Base-by-base conservation (phyloP, 2,113 vertebrate species). In the Capreolus pygargus region DNA sequence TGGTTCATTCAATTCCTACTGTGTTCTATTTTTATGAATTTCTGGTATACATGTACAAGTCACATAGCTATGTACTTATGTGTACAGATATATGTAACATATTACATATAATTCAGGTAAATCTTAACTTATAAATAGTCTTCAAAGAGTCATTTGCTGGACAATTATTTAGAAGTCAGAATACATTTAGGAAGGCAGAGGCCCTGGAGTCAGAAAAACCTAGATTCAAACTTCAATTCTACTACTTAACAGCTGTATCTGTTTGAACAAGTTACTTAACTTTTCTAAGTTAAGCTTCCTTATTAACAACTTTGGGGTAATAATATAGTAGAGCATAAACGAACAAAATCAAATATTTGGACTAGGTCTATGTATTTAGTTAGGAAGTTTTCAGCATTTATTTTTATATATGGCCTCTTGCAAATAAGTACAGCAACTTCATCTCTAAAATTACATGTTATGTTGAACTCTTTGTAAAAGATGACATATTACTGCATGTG, bases 291-390 rank as follows among this genome's bases (percentile, higher is more conserved):
- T 95, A 33, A 23, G 30, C 70, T 74, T 91, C 57, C 39, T 78
- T 58, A 86, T 7, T 88, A 82, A 74, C 52, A 52, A 94, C 33
- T 74, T 92, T 84, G 39, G n/a, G 45, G n/a, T 90, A 86, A 96
- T 39, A 93, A 89, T 74, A 87, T 21, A 74, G n/a, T 94, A 45
- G 45, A 61, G 2, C 43, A 91, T 47, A 97, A 67, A 96, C 50
- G 28, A 78, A 54, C n/a, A 96, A 79, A 91, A 79, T 89, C 60
- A 94, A 91, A 85, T 95, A 50, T 78, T 25, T 82, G 55, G 33
- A 70, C 47, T 92, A 9, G 61, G 17, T 52, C 64, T 82, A 33
- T 36, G 50, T 92, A 81, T 79, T 90, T 86, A 84, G 57, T 86
- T 50, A 86, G 57, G 50, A 90, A 30, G 7, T 88, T 93, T 94